Percentiles rank a stretch among this genome's conserved stretches.
These are phyloP conservation scores for Rhadina sibilatrix DNA, from an alignment of 2,113 vertebrate species.

Conservation along the genomic window DNA sequence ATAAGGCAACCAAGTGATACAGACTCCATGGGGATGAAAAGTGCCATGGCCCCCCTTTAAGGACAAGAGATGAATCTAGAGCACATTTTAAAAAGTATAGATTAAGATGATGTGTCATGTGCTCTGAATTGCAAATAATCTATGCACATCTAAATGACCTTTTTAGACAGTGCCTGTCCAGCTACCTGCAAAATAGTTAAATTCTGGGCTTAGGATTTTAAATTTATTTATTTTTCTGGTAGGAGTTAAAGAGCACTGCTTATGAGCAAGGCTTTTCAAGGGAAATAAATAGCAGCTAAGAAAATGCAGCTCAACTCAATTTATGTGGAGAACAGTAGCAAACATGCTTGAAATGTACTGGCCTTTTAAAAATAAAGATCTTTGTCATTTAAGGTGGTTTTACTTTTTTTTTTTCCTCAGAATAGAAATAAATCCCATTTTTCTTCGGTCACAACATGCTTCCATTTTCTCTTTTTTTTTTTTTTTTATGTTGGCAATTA, in stretches of 20 bases:
- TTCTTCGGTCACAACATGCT: slow-evolving; percentile 80
- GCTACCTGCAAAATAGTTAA: not conserved
- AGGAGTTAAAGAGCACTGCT: not conserved
- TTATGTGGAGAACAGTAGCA: not conserved
- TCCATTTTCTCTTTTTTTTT: slow-evolving; percentile 66
- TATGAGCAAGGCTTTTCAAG: not conserved
- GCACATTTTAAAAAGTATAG: not conserved
- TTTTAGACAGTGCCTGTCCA: not conserved
- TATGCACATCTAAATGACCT: not conserved
- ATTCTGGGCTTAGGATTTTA: not conserved
- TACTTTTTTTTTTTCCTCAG: slow-evolving; percentile 12
- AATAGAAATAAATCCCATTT: slow-evolving; percentile 81
- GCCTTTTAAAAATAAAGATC: slow-evolving; percentile 79
- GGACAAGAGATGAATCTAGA: not conserved
- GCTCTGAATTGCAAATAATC: not conserved
- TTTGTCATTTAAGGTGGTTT: slow-evolving; percentile 68
- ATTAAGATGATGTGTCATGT: not conserved
- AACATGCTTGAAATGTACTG: slow-evolving; percentile 68
- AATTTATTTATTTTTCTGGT: not conserved
- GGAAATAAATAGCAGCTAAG: slow-evolving; percentile 17
- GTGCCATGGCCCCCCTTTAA: not conserved
- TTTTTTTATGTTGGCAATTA: slow-evolving; percentile 73
- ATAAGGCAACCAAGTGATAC: slow-evolving; percentile 21
- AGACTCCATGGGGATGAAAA: not conserved
- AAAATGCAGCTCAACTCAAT: slow-evolving; percentile 34